phyloP scores from a whole-genome alignment of 2,797 vertebrate species.

The Atherinosoma microstoma region DNA sequence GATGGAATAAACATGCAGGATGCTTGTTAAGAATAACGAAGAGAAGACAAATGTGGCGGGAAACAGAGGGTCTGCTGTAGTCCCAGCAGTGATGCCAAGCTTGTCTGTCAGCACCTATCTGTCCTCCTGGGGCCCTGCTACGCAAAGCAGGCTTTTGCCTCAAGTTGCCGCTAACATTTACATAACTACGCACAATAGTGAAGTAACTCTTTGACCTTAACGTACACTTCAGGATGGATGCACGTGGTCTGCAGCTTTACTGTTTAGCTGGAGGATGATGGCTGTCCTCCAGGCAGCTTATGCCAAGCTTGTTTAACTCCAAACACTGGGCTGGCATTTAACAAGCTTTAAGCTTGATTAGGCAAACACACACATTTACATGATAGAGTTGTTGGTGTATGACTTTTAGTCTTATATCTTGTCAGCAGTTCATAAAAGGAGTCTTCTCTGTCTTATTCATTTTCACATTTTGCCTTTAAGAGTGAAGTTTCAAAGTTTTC shows the following conservation, averaged over 20 bases:
- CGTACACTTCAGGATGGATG: constrained; percentile 29
- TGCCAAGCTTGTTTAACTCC: constrained; percentile 43
- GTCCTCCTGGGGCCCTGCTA: constrained; percentile 45
- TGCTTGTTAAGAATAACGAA: constrained; percentile 20
- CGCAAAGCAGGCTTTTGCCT: constrained; percentile 53
- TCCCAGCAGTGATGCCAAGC: constrained; percentile 22
- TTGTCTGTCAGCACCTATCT: constrained; percentile 67
- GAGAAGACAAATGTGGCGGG: constrained; percentile 22
- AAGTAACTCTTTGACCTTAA: constrained; percentile 63
- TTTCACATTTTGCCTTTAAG: not conserved
- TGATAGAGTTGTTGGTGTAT: not conserved
- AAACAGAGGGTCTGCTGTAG: constrained; percentile 19
- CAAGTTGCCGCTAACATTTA: constrained; percentile 64
- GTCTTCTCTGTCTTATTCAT: not conserved
- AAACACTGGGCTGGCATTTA: constrained; percentile 48
- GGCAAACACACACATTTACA: constrained; percentile 14
- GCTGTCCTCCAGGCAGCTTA: constrained; percentile 47
- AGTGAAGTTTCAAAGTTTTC: not conserved
- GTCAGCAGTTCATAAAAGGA: not conserved
- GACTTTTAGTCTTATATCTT: constrained; percentile 16
- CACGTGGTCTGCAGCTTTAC: constrained; percentile 32
- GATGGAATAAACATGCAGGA: constrained; percentile 15
- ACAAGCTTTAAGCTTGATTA: constrained; percentile 31
- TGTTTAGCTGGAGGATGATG: constrained; percentile 35
- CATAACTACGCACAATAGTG: constrained; percentile 52